These are phyloP conservation scores for Halisarca cf. caerulea DNA, from an alignment of 37 sponge, comb jelly and placozoan genomes.

Conservation along the genomic window DNA sequence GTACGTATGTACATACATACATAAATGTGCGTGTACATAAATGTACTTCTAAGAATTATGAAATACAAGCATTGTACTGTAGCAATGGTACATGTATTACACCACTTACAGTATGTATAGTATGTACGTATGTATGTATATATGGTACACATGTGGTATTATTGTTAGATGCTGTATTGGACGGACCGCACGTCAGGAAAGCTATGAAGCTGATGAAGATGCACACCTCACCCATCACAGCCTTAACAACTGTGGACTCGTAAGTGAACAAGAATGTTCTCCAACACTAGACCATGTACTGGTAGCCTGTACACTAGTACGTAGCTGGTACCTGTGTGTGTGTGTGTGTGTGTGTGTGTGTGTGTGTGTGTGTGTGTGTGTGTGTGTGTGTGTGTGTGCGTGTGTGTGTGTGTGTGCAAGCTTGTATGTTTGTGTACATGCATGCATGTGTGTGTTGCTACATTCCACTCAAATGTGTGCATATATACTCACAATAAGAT, in stretches of 20 bases:
- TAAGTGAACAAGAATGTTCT: constrained; percentile 20
- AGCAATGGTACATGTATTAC: too few species aligned
- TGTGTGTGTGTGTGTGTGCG: background rate
- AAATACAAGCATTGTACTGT: too few species aligned
- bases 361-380: constrained; percentile 7
- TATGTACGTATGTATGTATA: too few species aligned
- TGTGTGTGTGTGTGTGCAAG: background rate
- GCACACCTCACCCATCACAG: constrained; percentile 66
- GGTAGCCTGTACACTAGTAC: background rate
- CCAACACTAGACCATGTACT: background rate
- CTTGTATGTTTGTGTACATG: background rate
- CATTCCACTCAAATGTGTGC: background rate
- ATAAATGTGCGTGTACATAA: background rate
- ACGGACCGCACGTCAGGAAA: constrained; percentile 44
- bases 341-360: background rate
- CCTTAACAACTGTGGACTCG: constrained; percentile 47
- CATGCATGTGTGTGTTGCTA: background rate
- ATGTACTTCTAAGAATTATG: too few species aligned
- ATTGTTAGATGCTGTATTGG: background rate
- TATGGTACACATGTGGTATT: too few species aligned
- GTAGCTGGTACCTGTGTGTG: background rate
- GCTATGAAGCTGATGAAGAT: constrained; percentile 71
- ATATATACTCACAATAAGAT: background rate
- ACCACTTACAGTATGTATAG: too few species aligned
- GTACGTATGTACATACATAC: background rate